A percentile compares a stretch with the other conserved stretches of the same genome.
Conservation (phyloP, 2,113 vertebrate genomes). For the Hirundichthys speculiger region DNA sequence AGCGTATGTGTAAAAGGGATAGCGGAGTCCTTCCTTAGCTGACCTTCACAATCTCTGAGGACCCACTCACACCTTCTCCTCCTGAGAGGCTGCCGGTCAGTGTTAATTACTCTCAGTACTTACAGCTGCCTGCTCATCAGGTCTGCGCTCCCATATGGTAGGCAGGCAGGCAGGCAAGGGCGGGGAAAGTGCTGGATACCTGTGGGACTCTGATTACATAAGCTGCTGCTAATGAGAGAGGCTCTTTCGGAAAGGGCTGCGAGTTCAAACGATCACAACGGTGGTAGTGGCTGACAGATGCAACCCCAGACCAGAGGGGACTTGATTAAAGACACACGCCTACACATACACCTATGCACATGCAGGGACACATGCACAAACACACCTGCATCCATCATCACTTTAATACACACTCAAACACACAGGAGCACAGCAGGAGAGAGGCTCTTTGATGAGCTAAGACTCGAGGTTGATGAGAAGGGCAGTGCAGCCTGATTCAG, state of each 20-base stretch:
- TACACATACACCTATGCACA: slow-evolving; percentile 41
- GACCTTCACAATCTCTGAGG: slow-evolving; percentile 74
- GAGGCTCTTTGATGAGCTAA: slow-evolving; percentile 73
- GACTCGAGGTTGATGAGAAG: slow-evolving; percentile 75
- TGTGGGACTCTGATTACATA: slow-evolving; percentile 81
- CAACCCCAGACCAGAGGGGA: slow-evolving; percentile 67
- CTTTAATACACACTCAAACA: slow-evolving; percentile 40
- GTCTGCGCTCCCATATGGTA: slow-evolving; percentile 71
- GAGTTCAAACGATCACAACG: slow-evolving; percentile 80
- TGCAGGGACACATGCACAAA: slow-evolving; percentile 36
- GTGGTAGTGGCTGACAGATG: slow-evolving; percentile 76
- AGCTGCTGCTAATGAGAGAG: slow-evolving; percentile 80
- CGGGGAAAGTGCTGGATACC: slow-evolving; percentile 71
- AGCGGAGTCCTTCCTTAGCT: slow-evolving; percentile 49
- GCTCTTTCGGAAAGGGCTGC: slow-evolving; percentile 71
- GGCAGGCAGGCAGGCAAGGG: slow-evolving; percentile 54
- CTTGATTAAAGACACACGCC: slow-evolving; percentile 67
- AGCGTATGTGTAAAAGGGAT: slow-evolving; percentile 17
- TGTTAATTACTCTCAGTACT: slow-evolving; percentile 73
- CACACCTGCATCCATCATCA: slow-evolving; percentile 48
- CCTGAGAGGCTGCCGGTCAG: slow-evolving; percentile 70
- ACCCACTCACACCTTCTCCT: slow-evolving; percentile 61
- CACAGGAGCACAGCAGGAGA: slow-evolving; percentile 57
- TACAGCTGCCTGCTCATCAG: slow-evolving; percentile 75
- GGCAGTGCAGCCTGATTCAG: slow-evolving; percentile 72